phyloP scores from a whole-genome alignment of 2,888 invertebrate species.

The Stenotaenia linearis region DNA sequence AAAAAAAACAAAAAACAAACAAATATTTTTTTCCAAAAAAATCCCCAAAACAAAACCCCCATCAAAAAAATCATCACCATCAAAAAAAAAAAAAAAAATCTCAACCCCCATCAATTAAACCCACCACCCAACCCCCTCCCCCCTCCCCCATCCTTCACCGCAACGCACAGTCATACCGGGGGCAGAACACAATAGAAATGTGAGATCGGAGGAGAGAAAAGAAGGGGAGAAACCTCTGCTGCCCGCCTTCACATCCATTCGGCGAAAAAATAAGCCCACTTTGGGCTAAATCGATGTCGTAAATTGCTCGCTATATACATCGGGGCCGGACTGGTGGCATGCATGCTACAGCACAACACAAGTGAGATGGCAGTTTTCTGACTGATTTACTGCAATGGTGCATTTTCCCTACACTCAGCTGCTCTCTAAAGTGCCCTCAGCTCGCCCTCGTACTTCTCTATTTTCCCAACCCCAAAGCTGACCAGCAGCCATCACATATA shows the following conservation, averaged over 20 bases:
- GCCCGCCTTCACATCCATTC: neutral
- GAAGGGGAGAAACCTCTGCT: neutral
- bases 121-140: neutral
- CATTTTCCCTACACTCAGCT: slow-evolving; percentile 24
- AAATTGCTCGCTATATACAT: neutral
- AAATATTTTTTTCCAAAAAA: neutral
- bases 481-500: slow-evolving; percentile 14
- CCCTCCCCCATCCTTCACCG: no score
- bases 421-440: slow-evolving; percentile 21
- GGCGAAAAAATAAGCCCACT: slow-evolving; percentile 12
- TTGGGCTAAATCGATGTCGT: slow-evolving; percentile 20
- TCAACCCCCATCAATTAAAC: no score
- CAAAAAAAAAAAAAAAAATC: neutral
- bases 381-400: slow-evolving; percentile 21
- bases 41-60: neutral
- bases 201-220: neutral
- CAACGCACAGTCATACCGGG: no score
- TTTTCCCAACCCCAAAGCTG: slow-evolving; percentile 22
- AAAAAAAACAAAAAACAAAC: no score
- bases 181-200: neutral
- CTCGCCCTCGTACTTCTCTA: slow-evolving; percentile 15
- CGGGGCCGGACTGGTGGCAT: neutral
- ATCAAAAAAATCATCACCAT: neutral
- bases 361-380: slow-evolving; percentile 23
- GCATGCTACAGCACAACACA: slow-evolving; percentile 2